Evolutionary conservation across 1,140 invertebrate genomes (phyloP).

Genomic region (Hormaphis cornu): DNA sequence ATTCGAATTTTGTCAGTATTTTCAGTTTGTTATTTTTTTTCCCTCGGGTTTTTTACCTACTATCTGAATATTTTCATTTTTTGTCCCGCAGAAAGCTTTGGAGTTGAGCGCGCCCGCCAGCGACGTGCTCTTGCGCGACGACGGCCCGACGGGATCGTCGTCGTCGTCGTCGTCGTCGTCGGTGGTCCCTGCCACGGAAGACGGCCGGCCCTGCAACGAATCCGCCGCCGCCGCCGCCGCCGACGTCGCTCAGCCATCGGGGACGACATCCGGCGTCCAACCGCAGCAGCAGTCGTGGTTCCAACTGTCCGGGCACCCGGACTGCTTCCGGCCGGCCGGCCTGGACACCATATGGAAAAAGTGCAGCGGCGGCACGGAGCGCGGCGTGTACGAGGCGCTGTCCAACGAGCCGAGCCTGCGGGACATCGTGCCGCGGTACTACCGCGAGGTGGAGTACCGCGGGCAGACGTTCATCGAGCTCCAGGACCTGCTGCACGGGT

Average conservation of each 20-base stretch:
- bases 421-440: constrained; percentile 65
- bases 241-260: background rate
- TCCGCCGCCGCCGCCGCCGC: background rate
- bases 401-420: constrained; percentile 62
- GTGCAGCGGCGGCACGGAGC: constrained; percentile 52
- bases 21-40: too few relatives aligned
- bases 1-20: too few relatives aligned
- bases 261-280: background rate
- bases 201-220: background rate
- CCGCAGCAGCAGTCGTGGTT: constrained; percentile 56
- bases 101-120: constrained; percentile 85
- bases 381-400: constrained; percentile 70
- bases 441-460: constrained; percentile 73
- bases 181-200: background rate
- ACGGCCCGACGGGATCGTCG: background rate
- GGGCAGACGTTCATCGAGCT: constrained; percentile 83
- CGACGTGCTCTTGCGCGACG: constrained; percentile 59
- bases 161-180: background rate
- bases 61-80: background rate
- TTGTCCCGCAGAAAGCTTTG: constrained; percentile 74
- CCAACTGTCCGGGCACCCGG: constrained; percentile 86
- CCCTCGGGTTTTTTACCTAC: too few relatives aligned
- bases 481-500: constrained; percentile 75
- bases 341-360: constrained; percentile 52
- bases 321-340: constrained; percentile 84